Evolutionary conservation across 1,140 invertebrate genomes (phyloP), one percentile per base, ranked within the genome.

Genomic region (Drosophila bocki): DNA sequence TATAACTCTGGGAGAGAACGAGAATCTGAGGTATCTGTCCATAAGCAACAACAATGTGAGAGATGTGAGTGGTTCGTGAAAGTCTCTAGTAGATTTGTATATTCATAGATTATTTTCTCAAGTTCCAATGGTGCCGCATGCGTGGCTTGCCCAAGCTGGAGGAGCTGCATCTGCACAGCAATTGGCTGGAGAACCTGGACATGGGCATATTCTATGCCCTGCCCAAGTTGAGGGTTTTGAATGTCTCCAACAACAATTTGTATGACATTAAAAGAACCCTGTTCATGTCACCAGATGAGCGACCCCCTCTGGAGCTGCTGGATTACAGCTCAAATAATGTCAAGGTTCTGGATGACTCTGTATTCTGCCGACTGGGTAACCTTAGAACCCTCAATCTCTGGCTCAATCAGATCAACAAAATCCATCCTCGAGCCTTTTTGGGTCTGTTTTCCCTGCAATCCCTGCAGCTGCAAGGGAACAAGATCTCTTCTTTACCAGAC

Each of bases 311-410:
- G 35, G 54, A 62, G 8, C 33, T 80, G 35, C 79, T 92, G 2
- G 91, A 93, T 59, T 80, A 82, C 11, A 92, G 91, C 50, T 86
- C 77, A 0, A 92, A 92, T 35, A 81, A 91, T 76, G 70, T 92
- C 0, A 62, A 53, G 3, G 26, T 48, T 0, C 51, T 92, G 39
- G 22, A 64, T 7, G 69, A 72, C 15, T 58, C 60, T 1, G 75
- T 79, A 0, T 92, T 92, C n/a, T 29, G 47, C 42, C 33, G 56
- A 8, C 60, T 92, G n/a, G 9, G 17, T 0, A 44, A 76, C 7
- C 61, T 92, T 0, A 62, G 54, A 37, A 75, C 71, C 2, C 78
- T 92, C 0, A 79, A 91, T 44, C 33, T 92, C 3, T 82, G 79
- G 54, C 51, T 60, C 12, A 93, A 93, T 42, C 72, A 63, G 45